Evolutionary conservation across 2,888 invertebrate species (phyloP).

Genomic region (Gastrophysa polygoni): DNA sequence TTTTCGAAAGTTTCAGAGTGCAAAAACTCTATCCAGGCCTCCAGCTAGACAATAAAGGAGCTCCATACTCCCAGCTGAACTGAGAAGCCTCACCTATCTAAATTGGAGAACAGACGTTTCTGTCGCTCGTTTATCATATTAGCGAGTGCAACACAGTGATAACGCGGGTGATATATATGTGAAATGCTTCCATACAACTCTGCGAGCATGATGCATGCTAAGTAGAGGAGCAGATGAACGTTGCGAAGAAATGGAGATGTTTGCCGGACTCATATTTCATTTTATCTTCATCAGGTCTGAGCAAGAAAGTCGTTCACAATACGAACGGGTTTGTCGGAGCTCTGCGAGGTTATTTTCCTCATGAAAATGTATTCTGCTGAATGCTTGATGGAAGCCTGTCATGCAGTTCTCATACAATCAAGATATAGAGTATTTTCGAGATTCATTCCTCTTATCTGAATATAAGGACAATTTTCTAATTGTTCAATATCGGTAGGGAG

Average conservation of each 20-base stretch:
- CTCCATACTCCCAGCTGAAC: too few species aligned
- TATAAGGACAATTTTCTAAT: too few species aligned
- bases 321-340: not conserved
- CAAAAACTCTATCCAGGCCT: too few species aligned
- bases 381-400: not conserved
- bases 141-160: slow-evolving; percentile 34
- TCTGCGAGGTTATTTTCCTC: not conserved
- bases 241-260: slow-evolving; percentile 7
- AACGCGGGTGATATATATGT: slow-evolving; percentile 34
- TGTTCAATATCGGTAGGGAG: too few species aligned
- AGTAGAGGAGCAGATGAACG: slow-evolving; percentile 26
- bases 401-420: not conserved
- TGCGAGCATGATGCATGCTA: slow-evolving; percentile 40
- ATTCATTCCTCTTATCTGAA: too few species aligned
- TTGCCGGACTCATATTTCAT: slow-evolving; percentile 11
- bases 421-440: too few species aligned
- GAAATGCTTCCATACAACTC: slow-evolving; percentile 23
- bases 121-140: slow-evolving; percentile 24
- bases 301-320: not conserved
- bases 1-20: too few species aligned
- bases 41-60: too few species aligned
- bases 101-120: slow-evolving; percentile 25
- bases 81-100: slow-evolving; percentile 12
- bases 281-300: slow-evolving; percentile 7
- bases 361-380: not conserved